Conservation (phyloP, 2,113 vertebrate genomes). For the Ornithorhynchus anatinus region DNA sequence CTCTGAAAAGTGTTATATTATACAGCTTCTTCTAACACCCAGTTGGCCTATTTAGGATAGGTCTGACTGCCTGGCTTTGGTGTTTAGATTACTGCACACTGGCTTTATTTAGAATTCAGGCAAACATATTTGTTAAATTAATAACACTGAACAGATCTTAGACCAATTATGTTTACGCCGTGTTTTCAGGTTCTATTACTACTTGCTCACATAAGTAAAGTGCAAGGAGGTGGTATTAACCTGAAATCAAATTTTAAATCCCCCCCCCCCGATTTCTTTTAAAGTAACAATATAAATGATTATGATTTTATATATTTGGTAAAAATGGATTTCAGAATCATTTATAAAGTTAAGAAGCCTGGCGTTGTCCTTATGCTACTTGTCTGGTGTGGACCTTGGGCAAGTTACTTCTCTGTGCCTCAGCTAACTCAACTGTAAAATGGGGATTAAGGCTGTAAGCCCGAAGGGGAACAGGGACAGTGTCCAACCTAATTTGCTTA, state of each 20-base stretch:
- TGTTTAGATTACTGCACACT: neutral
- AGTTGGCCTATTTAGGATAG: constrained; percentile 2
- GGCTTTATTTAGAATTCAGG: neutral
- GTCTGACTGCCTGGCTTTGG: neutral
- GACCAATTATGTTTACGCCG: rapidly evolving
- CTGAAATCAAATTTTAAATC: neutral
- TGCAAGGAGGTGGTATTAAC: neutral
- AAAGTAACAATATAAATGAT: neutral
- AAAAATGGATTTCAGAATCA: neutral
- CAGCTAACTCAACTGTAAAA: too few relatives aligned
- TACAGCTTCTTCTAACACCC: constrained; percentile 19
- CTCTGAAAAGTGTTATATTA: constrained; percentile 14
- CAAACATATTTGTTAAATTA: neutral
- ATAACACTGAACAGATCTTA: neutral
- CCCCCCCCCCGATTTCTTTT: neutral
- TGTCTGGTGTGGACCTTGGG: too few relatives aligned
- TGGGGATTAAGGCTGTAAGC: too few relatives aligned
- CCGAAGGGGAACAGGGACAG: too few relatives aligned
- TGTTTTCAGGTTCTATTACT: neutral
- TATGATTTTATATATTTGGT: neutral
- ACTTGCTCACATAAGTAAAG: neutral
- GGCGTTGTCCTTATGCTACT: too few relatives aligned
- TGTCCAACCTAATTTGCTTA: too few relatives aligned
- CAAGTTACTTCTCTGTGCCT: too few relatives aligned
- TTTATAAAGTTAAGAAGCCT: too few relatives aligned